These are phyloP conservation scores for Metalampra italica DNA, from an alignment of 2,888 invertebrate genomes.

Conservation along the genomic window DNA sequence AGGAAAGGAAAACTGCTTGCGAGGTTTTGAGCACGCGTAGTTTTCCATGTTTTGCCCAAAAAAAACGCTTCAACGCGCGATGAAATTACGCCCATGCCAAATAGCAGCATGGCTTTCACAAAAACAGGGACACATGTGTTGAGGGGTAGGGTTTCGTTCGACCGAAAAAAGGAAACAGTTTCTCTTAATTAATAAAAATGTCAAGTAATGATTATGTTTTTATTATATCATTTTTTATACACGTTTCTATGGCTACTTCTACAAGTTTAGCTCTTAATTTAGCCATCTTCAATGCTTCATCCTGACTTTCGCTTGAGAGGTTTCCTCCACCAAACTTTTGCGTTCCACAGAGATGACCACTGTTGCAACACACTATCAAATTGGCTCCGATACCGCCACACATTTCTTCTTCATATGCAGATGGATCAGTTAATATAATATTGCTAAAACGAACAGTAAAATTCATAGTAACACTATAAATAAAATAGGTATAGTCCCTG, in stretches of 20 bases:
- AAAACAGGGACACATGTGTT: not conserved
- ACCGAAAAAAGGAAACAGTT: too few species aligned
- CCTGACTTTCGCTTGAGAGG: constrained; percentile 76
- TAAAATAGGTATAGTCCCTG: too few species aligned
- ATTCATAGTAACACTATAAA: not conserved
- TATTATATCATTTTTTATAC: constrained; percentile 37
- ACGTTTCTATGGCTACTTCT: constrained; percentile 53
- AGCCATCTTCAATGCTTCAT: constrained; percentile 79
- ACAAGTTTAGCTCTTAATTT: constrained; percentile 77
- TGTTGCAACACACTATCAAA: constrained; percentile 82
- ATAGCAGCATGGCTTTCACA: too few species aligned
- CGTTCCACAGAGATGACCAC: constrained; percentile 80
- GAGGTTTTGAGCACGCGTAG: too few species aligned
- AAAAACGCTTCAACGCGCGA: too few species aligned
- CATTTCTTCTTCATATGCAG: constrained; percentile 88
- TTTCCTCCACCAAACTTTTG: constrained; percentile 88
- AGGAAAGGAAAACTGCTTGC: too few species aligned
- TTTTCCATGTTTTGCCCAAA: too few species aligned
- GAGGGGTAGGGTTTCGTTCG: not conserved
- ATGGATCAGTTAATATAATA: constrained; percentile 86
- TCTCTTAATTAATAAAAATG: not conserved
- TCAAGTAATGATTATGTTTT: too few species aligned
- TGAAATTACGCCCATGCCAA: too few species aligned
- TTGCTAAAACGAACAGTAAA: constrained; percentile 57
- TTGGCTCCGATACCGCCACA: constrained; percentile 80